Conservation (phyloP, 2,888 invertebrate genomes). For the Mycogona germanica region DNA sequence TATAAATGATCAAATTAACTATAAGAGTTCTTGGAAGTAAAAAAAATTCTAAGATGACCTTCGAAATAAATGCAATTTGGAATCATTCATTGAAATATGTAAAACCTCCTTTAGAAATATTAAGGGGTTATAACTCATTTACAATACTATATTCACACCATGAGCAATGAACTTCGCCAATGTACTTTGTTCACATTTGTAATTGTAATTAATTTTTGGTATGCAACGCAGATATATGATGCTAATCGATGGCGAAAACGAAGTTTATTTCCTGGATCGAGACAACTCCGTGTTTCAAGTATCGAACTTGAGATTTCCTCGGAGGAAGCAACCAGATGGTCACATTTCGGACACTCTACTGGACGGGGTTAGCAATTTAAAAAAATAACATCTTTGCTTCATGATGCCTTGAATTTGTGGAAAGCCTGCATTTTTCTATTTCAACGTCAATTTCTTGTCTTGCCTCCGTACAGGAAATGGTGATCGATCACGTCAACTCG, state of each 20-base stretch:
- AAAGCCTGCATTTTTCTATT: too few species aligned
- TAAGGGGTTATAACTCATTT: background rate
- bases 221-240: conserved; percentile 72
- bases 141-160: background rate
- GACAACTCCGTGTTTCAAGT: conserved; percentile 84
- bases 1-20: too few species aligned
- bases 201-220: conserved; percentile 2
- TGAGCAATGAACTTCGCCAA: background rate
- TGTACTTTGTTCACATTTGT: background rate
- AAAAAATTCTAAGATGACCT: too few species aligned
- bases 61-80: too few species aligned
- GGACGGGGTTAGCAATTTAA: conserved; percentile 60
- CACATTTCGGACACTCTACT: conserved; percentile 70
- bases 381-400: background rate
- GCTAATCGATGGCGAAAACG: conserved; percentile 72
- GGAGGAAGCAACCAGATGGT: conserved; percentile 52
- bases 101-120: background rate
- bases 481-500: conserved; percentile 68
- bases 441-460: too few species aligned
- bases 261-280: conserved; percentile 88
- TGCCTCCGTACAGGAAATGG: conserved; percentile 69
- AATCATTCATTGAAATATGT: too few species aligned
- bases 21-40: too few species aligned
- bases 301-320: conserved; percentile 62
- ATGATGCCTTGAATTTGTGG: background rate